Conservation (phyloP, 2,797 vertebrate genomes). For the Sorex maritimensis region DNA sequence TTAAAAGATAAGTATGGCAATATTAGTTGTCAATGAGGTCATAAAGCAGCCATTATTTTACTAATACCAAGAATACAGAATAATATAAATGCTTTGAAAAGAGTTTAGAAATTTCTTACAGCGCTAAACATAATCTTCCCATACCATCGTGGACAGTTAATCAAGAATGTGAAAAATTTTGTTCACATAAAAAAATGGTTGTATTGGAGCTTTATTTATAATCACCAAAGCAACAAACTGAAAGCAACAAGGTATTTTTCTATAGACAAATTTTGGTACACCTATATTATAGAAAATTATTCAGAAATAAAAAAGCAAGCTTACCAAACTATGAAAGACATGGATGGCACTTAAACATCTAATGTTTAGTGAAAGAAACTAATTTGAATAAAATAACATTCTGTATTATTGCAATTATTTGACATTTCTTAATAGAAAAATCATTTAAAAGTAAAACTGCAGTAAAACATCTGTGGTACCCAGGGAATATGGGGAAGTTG, state of each 20-base stretch:
- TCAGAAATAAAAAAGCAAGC: neutral
- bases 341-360: neutral
- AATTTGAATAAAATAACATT: neutral
- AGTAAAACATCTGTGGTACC: constrained; percentile 3
- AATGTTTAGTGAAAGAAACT: constrained; percentile 15
- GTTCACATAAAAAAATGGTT: neutral
- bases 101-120: neutral
- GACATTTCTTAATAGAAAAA: constrained; percentile 13
- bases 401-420: neutral
- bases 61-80: neutral
- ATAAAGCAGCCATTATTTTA: neutral
- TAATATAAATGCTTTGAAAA: neutral
- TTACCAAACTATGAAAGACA: neutral
- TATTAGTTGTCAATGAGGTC: neutral
- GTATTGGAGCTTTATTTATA: neutral
- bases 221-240: neutral
- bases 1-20: neutral
- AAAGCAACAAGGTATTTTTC: neutral
- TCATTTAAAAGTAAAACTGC: neutral
- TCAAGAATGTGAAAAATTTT: neutral
- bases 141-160: neutral
- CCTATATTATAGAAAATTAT: neutral
- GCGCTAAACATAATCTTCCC: no score
- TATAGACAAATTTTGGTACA: neutral
- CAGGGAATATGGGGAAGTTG: neutral